A percentile compares a stretch with the other conserved stretches of the same genome.
These are phyloP conservation scores for Pteronotus mesoamericanus DNA, from an alignment of 2,797 vertebrate genomes.

Conservation along the genomic window DNA sequence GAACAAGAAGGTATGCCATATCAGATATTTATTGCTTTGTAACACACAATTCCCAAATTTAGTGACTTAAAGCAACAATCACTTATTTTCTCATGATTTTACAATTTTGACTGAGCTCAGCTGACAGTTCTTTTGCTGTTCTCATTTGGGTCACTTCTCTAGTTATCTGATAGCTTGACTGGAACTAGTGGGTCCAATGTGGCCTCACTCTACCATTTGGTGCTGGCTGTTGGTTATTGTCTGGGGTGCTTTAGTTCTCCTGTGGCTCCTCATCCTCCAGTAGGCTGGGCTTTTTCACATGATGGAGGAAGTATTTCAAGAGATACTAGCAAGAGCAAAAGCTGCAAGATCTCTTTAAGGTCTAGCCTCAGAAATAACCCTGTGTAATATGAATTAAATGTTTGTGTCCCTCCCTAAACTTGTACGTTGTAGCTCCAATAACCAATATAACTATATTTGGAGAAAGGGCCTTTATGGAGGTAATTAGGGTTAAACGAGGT, in stretches of 20 bases:
- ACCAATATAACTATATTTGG: not conserved
- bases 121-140: not conserved
- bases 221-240: not conserved
- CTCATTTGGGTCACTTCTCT: not conserved
- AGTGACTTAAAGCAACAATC: not conserved
- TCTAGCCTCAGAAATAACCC: not conserved
- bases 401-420: not conserved
- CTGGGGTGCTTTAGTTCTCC: not conserved
- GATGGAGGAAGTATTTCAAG: not conserved
- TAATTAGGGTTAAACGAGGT: constrained; percentile 18
- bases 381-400: not conserved
- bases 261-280: not conserved
- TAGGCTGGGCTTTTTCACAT: not conserved
- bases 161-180: not conserved
- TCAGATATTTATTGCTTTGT: not conserved
- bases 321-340: not conserved
- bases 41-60: not conserved
- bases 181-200: not conserved
- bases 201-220: not conserved
- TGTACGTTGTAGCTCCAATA: not conserved
- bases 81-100: not conserved
- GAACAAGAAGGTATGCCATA: constrained; percentile 88
- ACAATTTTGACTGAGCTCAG: not conserved
- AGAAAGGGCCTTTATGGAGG: not conserved
- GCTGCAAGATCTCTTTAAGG: not conserved